phyloP scores from a whole-genome alignment of 2,113 vertebrate species.

The Dinomys branickii region DNA sequence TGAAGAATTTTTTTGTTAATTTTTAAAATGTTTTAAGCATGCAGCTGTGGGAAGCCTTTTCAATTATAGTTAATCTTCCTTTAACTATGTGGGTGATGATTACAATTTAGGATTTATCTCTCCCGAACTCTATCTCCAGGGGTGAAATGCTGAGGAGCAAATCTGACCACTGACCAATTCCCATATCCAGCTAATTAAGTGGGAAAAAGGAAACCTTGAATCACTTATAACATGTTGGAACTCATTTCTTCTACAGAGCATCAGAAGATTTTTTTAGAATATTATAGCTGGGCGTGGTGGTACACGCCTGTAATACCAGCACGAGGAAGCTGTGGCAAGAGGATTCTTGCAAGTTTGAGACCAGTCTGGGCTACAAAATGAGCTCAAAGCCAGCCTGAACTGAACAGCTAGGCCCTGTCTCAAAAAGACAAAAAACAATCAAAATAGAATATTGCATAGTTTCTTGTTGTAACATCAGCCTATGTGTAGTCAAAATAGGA shows the following conservation, averaged over 20 bases:
- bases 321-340: no score
- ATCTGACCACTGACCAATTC: constrained; percentile 59
- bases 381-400: no score
- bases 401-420: no score
- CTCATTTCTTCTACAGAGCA: constrained; percentile 31
- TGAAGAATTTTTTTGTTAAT: neutral
- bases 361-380: no score
- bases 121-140: constrained; percentile 53
- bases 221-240: constrained; percentile 57
- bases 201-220: constrained; percentile 69
- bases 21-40: neutral
- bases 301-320: no score
- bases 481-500: neutral
- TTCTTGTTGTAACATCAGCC: constrained; percentile 5
- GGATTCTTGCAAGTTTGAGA: no score
- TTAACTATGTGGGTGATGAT: neutral
- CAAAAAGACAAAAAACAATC: no score
- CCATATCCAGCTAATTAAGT: constrained; percentile 63
- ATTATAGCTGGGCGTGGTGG: no score
- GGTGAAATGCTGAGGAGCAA: constrained; percentile 55
- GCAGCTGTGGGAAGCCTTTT: constrained; percentile 4
- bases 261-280: constrained; percentile 55
- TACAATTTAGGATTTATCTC: constrained; percentile 25
- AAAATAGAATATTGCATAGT: neutral
- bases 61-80: constrained; percentile 42